phyloP scores from a whole-genome alignment of 2,888 invertebrate genomes.

The Drosophila robusta region DNA sequence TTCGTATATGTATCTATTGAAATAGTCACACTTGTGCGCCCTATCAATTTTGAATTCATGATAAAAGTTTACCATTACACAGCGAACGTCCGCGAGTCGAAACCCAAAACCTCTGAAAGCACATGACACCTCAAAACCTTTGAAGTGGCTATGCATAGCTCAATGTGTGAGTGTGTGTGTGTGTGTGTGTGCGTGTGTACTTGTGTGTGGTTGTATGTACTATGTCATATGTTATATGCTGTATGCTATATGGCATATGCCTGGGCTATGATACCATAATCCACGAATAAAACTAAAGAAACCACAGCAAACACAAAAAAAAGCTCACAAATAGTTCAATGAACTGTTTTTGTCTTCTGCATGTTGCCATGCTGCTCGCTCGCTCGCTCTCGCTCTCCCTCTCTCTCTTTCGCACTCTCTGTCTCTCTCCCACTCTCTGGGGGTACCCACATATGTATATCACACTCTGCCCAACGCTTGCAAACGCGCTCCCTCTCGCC shows the following conservation, averaged over 20 bases:
- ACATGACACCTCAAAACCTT: slow-evolving; percentile 66
- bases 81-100: slow-evolving; percentile 39
- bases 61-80: slow-evolving; percentile 75
- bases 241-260: slow-evolving; percentile 32
- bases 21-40: slow-evolving; percentile 51
- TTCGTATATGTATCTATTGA: background rate
- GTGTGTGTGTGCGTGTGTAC: slow-evolving; percentile 6
- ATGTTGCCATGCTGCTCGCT: slow-evolving; percentile 73
- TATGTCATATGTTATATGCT: slow-evolving; percentile 52
- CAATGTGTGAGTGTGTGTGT: slow-evolving; percentile 9
- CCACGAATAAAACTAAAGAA: slow-evolving; percentile 82
- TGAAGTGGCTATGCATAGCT: slow-evolving; percentile 62
- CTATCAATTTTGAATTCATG: slow-evolving; percentile 72
- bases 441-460: slow-evolving; percentile 33
- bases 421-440: slow-evolving; percentile 27
- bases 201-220: slow-evolving; percentile 20
- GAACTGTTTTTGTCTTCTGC: slow-evolving; percentile 75
- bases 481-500: slow-evolving; percentile 16
- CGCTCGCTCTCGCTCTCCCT: slow-evolving; percentile 18
- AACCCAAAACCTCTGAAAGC: slow-evolving; percentile 57
- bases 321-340: slow-evolving; percentile 82
- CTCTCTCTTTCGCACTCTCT: slow-evolving; percentile 21
- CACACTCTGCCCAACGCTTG: slow-evolving; percentile 19
- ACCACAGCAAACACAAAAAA: slow-evolving; percentile 70
- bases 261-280: slow-evolving; percentile 80